These are phyloP conservation scores for Schlechtendalia chinensis DNA, from an alignment of 1,140 invertebrate genomes.

Conservation along the genomic window DNA sequence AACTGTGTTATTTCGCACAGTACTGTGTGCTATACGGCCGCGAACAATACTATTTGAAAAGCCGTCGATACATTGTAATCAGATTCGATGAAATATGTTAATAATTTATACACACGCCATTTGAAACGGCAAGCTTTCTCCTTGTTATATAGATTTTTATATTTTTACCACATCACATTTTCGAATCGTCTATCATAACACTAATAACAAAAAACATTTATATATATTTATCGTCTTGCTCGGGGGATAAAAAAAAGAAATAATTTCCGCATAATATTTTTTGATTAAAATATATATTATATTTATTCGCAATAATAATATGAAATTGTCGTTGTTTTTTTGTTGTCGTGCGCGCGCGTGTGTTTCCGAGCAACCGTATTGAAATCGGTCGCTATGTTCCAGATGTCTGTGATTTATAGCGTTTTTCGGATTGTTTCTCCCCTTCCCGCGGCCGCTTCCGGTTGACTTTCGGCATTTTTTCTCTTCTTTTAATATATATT, in stretches of 20 bases:
- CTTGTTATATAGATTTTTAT: no score
- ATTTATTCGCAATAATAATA: background rate
- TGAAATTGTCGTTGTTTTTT: background rate
- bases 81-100: no score
- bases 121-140: no score
- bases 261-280: background rate
- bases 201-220: no score
- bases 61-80: no score
- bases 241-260: background rate
- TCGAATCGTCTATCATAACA: no score
- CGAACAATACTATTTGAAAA: no score
- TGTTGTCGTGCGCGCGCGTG: no score
- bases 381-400: background rate
- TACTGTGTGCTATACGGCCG: no score
- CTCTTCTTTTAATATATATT: background rate
- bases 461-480: background rate
- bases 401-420: conserved; percentile 31
- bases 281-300: background rate
- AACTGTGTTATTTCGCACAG: no score
- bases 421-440: background rate
- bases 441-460: background rate
- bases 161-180: background rate
- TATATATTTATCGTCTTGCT: no score
- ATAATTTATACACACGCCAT: no score
- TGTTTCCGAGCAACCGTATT: background rate